phyloP scores from a whole-genome alignment of 2,888 invertebrate species.

The Papilio protenor region DNA sequence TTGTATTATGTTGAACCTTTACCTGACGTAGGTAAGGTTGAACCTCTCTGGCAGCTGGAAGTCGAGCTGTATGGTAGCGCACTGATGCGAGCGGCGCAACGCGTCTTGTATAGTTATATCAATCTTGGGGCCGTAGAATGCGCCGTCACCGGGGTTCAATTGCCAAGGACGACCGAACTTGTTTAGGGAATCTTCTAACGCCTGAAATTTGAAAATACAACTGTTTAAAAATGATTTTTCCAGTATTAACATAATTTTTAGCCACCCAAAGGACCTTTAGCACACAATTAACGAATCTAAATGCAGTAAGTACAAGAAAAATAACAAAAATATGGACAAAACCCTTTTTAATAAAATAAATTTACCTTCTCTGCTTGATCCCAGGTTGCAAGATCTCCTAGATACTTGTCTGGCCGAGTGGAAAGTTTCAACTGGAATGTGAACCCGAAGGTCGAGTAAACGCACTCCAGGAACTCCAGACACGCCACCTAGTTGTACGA shows the following conservation, averaged over 20 bases:
- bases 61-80: conserved; percentile 99
- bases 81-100: conserved; percentile 94
- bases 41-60: conserved; percentile 98
- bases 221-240: neutral
- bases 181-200: conserved; percentile 92
- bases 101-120: conserved; percentile 99
- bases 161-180: conserved; percentile 95
- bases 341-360: neutral
- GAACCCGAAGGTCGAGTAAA: conserved; percentile 97
- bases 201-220: conserved; percentile 71
- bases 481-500: conserved; percentile 72
- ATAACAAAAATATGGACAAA: conserved; percentile 40
- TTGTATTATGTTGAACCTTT: conserved; percentile 23
- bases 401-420: conserved; percentile 96
- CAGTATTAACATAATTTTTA: too few species aligned
- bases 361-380: conserved; percentile 92
- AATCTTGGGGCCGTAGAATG: conserved; percentile 99
- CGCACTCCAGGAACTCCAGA: conserved; percentile 94
- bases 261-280: too few species aligned
- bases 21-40: conserved; percentile 91
- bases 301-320: conserved; percentile 19
- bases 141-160: conserved; percentile 97
- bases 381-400: conserved; percentile 96
- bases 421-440: conserved; percentile 96
- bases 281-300: too few species aligned